Evolutionary conservation across 1,140 invertebrate genomes (phyloP).

Genomic region (Cryptotermes secundus): DNA sequence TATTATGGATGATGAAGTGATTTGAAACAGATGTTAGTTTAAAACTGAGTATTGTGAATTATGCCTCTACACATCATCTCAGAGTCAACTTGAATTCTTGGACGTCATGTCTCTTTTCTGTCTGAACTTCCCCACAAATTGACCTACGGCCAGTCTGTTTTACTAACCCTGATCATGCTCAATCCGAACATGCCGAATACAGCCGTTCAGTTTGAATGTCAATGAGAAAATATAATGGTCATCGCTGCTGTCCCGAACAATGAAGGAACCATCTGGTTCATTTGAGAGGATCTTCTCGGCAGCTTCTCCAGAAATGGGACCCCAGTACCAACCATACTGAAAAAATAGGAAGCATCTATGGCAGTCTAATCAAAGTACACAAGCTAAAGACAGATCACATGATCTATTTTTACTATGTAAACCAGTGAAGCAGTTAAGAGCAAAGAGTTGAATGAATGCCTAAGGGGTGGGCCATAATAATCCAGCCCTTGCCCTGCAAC

Average conservation of each 20-base stretch:
- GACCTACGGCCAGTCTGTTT: background rate
- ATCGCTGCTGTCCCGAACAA: conserved; percentile 95
- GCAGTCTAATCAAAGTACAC: background rate
- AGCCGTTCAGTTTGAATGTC: conserved; percentile 91
- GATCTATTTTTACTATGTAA: too few relatives aligned
- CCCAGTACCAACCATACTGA: conserved; percentile 98
- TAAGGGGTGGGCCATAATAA: too few relatives aligned
- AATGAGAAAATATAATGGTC: conserved; percentile 97
- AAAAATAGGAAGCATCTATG: conserved; percentile 43
- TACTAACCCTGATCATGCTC: conserved; percentile 93
- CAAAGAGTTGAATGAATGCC: too few relatives aligned
- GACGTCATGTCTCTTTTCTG: too few relatives aligned
- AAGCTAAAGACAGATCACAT: background rate
- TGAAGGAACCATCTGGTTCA: conserved; percentile 93
- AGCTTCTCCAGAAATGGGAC: conserved; percentile 89
- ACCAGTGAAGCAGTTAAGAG: too few relatives aligned
- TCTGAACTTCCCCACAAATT: too few relatives aligned
- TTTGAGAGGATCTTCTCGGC: conserved; percentile 91
- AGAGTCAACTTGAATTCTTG: too few relatives aligned
- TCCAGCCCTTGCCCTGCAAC: too few relatives aligned
- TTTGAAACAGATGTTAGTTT: too few relatives aligned
- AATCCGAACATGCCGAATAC: conserved; percentile 92
- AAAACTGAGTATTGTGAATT: too few relatives aligned
- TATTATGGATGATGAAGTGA: too few relatives aligned
- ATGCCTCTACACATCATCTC: too few relatives aligned